A percentile compares a stretch with the other conserved stretches of the same genome.
Conservation (phyloP, 2,113 vertebrate species). For the Opisthocomus hoazin region DNA sequence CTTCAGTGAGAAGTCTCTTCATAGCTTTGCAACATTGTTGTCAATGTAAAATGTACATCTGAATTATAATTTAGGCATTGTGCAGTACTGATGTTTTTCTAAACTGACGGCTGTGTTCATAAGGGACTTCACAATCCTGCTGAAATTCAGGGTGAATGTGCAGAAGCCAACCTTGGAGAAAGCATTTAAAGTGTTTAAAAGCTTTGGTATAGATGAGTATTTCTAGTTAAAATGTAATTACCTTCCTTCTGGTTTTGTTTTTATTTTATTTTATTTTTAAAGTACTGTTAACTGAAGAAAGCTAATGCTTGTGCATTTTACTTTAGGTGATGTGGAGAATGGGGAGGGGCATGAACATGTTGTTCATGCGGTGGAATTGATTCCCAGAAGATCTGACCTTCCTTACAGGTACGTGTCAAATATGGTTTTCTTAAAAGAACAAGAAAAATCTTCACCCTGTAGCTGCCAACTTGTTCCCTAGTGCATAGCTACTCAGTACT, state of each 20-base stretch:
- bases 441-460: background rate
- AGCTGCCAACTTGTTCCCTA: background rate
- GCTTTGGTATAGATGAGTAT: background rate
- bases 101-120: background rate
- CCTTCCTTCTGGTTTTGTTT: background rate
- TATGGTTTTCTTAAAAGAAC: background rate
- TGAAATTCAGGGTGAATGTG: background rate
- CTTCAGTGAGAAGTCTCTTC: background rate
- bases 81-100: background rate
- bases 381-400: conserved; percentile 68
- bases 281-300: background rate
- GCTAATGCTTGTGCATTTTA: conserved; percentile 56
- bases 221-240: background rate
- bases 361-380: conserved; percentile 47
- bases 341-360: conserved; percentile 67
- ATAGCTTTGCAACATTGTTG: background rate
- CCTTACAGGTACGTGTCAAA: conserved; percentile 73
- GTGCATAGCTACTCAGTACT: background rate
- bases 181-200: background rate
- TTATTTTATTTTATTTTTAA: background rate
- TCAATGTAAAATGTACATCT: background rate
- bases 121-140: background rate
- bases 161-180: background rate
- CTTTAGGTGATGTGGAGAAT: conserved; percentile 75
- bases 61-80: background rate